phyloP scores from a whole-genome alignment of 2,113 vertebrate genomes.

The Falco punctatus region DNA sequence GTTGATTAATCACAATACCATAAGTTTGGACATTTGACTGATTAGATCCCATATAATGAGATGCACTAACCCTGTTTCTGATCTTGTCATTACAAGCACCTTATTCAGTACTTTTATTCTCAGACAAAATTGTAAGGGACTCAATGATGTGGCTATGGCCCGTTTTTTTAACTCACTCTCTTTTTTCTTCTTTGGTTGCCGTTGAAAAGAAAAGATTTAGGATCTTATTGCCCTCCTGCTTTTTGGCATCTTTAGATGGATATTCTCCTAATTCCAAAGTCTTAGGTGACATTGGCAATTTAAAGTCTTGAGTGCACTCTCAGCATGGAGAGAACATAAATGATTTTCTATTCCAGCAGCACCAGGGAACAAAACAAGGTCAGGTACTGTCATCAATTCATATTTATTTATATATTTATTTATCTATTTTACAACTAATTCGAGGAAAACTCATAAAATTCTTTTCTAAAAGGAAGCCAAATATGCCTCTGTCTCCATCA shows the following conservation, averaged over 20 bases:
- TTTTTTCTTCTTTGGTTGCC: neutral
- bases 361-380: constrained; percentile 1
- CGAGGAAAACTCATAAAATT: neutral
- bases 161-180: neutral
- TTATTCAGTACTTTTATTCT: neutral
- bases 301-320: neutral
- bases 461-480: neutral
- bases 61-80: neutral
- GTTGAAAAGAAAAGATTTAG: neutral
- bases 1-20: neutral
- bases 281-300: neutral
- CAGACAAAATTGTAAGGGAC: neutral
- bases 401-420: neutral
- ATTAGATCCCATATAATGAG: neutral
- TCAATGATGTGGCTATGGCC: neutral
- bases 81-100: neutral
- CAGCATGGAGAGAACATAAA: neutral
- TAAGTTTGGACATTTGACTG: neutral
- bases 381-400: neutral
- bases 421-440: neutral
- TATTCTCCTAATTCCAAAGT: neutral
- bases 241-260: neutral
- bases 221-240: neutral
- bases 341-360: neutral
- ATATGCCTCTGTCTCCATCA: neutral